Base-by-base conservation (phyloP, 35 echinoderm and acorn worm genomes). In the Ophiothrix spiculata region DNA sequence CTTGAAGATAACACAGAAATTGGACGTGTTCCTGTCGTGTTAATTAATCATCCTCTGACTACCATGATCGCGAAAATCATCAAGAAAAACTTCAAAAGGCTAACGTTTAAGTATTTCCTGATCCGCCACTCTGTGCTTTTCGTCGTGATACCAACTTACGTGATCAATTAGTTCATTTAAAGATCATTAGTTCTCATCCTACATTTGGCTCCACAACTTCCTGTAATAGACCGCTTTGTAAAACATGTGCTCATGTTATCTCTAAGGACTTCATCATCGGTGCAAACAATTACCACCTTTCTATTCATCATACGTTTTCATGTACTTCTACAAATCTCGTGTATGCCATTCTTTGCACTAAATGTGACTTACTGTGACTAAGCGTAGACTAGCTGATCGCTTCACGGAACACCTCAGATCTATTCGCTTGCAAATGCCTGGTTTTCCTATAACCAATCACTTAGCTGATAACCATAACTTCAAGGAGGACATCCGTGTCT, bases 51-150 rank as follows among this genome's bases (percentile, higher is more conserved):
- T 33, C 11, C 76, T 35, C 1, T 39, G 12, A 78, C 12, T 34
- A 78, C 76, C 76, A 78, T 34, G 38, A 78, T 78, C 76, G 21
- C 38, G 4, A 78, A 36, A 16, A 35, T 78, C 36, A 37, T 78
- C 33, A 78, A 78, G 33, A 78, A 36, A 1, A n/a, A n/a, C n/a
- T n/a, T n/a, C n/a, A 1, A 78, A 16, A 37, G 25, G 33, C 76
- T 15, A 34, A 78, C 25, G 12, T 1, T 3, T 37, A 3, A 10
- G 36, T 78, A 23, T 78, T 78, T n/a, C 11, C 33, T 15, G 33
- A 36, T 2, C 76, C 76, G 1, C 76, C 76, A 78, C 76, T 78
- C 2, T 39, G 76, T 35, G 33, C 76, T 11, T 78, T 10, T 78
- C 33, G 76, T 15, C 33, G 38, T 37, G 76, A 78, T 36, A 78